Evolutionary conservation across 64 coral and sea anemone species (phyloP).

Genomic region (Stylophora pistillata): DNA sequence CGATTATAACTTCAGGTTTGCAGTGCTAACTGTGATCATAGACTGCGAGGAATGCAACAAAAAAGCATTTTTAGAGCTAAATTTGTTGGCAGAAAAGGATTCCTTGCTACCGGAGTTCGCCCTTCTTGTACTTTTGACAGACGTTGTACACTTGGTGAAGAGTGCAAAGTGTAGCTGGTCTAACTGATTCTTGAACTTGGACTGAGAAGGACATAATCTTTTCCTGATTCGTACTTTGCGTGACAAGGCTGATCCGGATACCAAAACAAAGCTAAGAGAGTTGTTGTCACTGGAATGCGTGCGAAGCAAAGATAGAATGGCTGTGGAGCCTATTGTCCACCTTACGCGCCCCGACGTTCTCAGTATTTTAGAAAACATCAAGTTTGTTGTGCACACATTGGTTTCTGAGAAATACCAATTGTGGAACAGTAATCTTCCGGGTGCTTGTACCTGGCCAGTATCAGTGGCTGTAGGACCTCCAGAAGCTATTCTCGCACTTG

Average conservation of each 20-base stretch:
- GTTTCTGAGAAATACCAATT: conserved; percentile 30
- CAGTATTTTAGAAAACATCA: background rate
- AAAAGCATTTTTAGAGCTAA: conserved; percentile 9
- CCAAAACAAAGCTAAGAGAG: conserved; percentile 6
- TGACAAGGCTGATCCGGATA: conserved; percentile 9
- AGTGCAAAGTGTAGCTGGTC: conserved; percentile 50
- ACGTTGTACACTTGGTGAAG: conserved; percentile 35
- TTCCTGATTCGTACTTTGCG: background rate
- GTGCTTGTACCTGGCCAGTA: conserved; percentile 12
- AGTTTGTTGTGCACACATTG: conserved; percentile 36
- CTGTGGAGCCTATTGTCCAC: conserved; percentile 12
- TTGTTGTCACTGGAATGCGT: conserved; percentile 32
- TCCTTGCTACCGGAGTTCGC: conserved; percentile 14
- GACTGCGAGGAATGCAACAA: conserved; percentile 53
- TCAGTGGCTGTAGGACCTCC: conserved; percentile 1
- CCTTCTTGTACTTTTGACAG: conserved; percentile 6
- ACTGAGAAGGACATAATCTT: conserved; percentile 23
- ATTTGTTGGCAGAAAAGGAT: conserved; percentile 22
- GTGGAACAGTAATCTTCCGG: conserved; percentile 15
- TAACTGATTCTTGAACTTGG: conserved; percentile 40
- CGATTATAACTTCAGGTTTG: no score
- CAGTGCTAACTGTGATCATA: conserved; percentile 38
- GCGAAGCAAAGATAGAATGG: conserved; percentile 56
- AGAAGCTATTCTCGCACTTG: conserved; percentile 10
- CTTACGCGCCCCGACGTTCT: conserved; percentile 32